Conservation (phyloP, 2,797 vertebrate species). For the Erithacus rubecula region DNA sequence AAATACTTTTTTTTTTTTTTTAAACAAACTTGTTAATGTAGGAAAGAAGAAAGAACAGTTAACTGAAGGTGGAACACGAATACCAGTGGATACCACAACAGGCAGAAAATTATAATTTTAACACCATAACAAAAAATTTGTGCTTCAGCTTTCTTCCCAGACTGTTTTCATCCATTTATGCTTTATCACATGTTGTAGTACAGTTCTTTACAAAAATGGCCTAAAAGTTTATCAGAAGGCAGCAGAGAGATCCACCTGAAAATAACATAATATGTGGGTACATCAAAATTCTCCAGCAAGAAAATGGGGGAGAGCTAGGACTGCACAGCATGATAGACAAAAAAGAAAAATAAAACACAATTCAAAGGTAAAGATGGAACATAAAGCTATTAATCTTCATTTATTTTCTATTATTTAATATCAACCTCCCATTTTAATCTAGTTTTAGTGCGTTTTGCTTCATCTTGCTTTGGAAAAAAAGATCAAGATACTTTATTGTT, state of each 20-base stretch:
- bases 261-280: not conserved
- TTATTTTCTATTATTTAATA: not conserved
- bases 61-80: not conserved
- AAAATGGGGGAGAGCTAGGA: not conserved
- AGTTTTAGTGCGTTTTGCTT: not conserved
- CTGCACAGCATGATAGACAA: not conserved
- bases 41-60: not conserved
- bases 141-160: not conserved
- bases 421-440: not conserved
- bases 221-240: not conserved
- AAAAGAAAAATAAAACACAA: not conserved
- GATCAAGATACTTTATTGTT: not conserved
- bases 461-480: not conserved
- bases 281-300: not conserved
- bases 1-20: no score
- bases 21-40: not conserved
- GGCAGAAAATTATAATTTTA: not conserved
- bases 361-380: not conserved
- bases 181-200: not conserved
- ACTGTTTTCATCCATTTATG: not conserved
- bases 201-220: not conserved
- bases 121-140: not conserved
- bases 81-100: not conserved
- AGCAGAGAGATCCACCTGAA: not conserved
- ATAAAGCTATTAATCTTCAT: not conserved